Evolutionary conservation across 2,797 vertebrate species (phyloP), one percentile per base, ranked within the genome.

Genomic region (Aulostomus chinensis): DNA sequence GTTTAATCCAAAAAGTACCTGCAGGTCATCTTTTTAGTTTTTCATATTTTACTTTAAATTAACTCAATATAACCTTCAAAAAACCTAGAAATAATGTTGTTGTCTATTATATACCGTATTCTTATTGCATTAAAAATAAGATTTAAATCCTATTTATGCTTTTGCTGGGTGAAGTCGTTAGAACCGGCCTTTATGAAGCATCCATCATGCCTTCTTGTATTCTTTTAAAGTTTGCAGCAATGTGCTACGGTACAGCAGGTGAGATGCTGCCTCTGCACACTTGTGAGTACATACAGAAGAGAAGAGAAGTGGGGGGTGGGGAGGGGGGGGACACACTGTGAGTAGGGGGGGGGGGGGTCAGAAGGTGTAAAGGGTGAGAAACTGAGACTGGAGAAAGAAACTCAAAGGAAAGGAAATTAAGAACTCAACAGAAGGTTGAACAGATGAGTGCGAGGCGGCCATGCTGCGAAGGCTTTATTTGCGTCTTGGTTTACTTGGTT

Each of bases 401-500:
- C 38, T 20, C 7, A 61, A 76, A 43, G 14, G 32, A 73, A 38
- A 48, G 15, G 52, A 65, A 34, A 43, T 16, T 57, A 68, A 51
- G 57, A 82, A 56, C 37, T 56, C 11, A 86, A 88, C 80, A 81
- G 86, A 91, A 92, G 69, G 68, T 67, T 86, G 92, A 92, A 94
- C 88, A 91, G 93, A 95, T 95, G 94, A 94, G 92, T 91, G 94
- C 88, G 88, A 94, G 94, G 94, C 93, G 93, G 95, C 95, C 96
- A 98, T 98, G 96, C 96, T 94, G 96, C 94, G 92, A 92, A 88
- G 92, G 83, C 84, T 92, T 96, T 96, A 98, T 96, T 94, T 95
- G 94, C 93, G 94, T 93, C 93, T 94, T 81, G 87, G 87, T 98
- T 99, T 98, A 98, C 96, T 98, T 98, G 96, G 95, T 93, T 96